Percentiles rank a stretch among this genome's conserved stretches.
These are phyloP conservation scores for Corythaixoides concolor DNA, from an alignment of 2,113 vertebrate genomes.

Conservation along the genomic window DNA sequence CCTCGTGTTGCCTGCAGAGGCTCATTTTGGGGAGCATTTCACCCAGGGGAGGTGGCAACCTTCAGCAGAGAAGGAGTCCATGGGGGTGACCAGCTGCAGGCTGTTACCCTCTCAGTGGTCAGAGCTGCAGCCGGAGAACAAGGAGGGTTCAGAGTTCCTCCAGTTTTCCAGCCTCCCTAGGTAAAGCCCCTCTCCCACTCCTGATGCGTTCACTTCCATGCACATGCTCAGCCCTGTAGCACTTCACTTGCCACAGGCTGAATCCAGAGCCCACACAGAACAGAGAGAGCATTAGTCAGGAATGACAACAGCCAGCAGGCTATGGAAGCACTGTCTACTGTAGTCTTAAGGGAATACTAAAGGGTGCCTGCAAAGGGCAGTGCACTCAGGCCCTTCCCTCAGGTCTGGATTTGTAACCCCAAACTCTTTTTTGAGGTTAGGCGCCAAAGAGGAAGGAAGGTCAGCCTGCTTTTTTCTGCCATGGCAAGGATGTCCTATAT, in stretches of 20 bases:
- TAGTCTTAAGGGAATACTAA: neutral
- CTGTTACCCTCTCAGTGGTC: too few relatives aligned
- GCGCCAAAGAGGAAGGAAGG: neutral
- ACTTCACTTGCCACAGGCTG: accelerated
- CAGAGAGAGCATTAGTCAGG: neutral
- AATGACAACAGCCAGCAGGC: neutral
- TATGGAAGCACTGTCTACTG: neutral
- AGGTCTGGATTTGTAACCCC: neutral
- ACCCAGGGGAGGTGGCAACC: too few relatives aligned
- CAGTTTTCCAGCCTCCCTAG: neutral
- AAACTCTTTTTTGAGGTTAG: neutral
- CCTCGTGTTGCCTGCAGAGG: neutral
- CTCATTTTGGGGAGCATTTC: neutral
- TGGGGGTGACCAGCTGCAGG: neutral
- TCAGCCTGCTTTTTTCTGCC: neutral
- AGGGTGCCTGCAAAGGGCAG: neutral
- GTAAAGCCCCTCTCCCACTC: neutral
- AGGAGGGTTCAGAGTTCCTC: neutral
- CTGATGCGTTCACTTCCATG: accelerated
- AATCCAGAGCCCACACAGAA: neutral
- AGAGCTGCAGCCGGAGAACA: neutral
- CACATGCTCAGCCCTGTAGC: neutral
- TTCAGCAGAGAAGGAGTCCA: neutral
- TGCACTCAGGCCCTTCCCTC: neutral
- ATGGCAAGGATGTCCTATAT: neutral